Percentiles rank a stretch among this genome's conserved stretches.
Conservation (phyloP, 2,113 vertebrate species). For the Silurus glanis region DNA sequence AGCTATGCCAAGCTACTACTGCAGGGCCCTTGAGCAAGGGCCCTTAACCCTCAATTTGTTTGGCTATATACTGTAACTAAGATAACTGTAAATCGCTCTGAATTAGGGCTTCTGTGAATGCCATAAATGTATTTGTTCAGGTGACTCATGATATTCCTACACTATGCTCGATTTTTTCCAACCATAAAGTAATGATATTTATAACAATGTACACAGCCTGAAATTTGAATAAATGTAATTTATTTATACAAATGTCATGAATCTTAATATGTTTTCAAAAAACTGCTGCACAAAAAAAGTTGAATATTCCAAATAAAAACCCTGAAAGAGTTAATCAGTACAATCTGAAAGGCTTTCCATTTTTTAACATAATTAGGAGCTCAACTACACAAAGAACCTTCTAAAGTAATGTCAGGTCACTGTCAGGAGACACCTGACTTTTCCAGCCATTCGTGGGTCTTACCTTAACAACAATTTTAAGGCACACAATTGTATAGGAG, state of each 20-base stretch:
- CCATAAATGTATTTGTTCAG: no score
- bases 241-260: neutral
- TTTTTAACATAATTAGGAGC: neutral
- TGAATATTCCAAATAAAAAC: neutral
- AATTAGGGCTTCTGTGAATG: no score
- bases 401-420: neutral
- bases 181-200: neutral
- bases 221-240: neutral
- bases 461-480: no score
- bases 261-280: neutral
- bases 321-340: neutral
- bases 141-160: no score
- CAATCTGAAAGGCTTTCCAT: neutral
- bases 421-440: no score
- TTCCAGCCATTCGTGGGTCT: no score
- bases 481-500: no score
- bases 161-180: neutral
- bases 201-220: neutral
- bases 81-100: no score
- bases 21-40: no score
- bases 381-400: neutral
- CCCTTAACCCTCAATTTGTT: no score
- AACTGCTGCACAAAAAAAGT: neutral
- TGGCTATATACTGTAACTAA: no score
- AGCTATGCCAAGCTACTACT: no score